Percentiles rank a stretch among this genome's conserved stretches.
Evolutionary conservation across 1,140 invertebrate species (phyloP).

Genomic region (Glossosoma conforme): DNA sequence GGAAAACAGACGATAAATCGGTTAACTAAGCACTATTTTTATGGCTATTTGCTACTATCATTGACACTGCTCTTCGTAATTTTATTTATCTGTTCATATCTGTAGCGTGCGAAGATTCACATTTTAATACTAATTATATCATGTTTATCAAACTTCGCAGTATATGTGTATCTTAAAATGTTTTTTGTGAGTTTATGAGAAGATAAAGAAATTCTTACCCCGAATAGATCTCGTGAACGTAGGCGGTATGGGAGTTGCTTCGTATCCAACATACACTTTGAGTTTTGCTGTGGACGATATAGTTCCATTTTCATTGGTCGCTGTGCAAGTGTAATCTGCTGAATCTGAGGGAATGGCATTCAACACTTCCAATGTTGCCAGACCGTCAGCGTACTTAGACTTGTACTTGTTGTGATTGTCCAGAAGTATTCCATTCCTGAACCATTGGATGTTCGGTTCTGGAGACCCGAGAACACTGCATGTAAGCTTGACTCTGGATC

Average conservation of each 20-base stretch:
- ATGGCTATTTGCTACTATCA: no score
- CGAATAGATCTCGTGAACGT: conserved; percentile 67
- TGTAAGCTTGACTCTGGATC: conserved; percentile 70
- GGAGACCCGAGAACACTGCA: conserved; percentile 80
- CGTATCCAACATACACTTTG: conserved; percentile 64
- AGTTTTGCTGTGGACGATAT: conserved; percentile 63
- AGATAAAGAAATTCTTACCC: conserved; percentile 47
- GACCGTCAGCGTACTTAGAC: conserved; percentile 58
- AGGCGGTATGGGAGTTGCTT: conserved; percentile 61
- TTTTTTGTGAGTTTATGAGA: no score
- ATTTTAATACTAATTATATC: no score
- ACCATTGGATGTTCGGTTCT: conserved; percentile 77
- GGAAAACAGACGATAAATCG: no score
- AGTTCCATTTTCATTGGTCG: conserved; percentile 67
- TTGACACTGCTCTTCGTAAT: no score
- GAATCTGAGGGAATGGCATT: conserved; percentile 59
- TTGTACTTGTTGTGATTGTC: conserved; percentile 51
- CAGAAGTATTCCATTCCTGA: conserved; percentile 67
- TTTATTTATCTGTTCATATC: no score
- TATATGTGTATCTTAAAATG: no score
- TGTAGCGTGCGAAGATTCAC: no score
- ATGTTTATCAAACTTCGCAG: no score
- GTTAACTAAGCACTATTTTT: no score
- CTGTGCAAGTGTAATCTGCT: conserved; percentile 70
- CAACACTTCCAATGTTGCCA: conserved; percentile 71